Percentiles rank a stretch among this genome's conserved stretches.
Evolutionary conservation across 2,888 invertebrate species (phyloP).

Genomic region (Chymomyza fuscimana): DNA sequence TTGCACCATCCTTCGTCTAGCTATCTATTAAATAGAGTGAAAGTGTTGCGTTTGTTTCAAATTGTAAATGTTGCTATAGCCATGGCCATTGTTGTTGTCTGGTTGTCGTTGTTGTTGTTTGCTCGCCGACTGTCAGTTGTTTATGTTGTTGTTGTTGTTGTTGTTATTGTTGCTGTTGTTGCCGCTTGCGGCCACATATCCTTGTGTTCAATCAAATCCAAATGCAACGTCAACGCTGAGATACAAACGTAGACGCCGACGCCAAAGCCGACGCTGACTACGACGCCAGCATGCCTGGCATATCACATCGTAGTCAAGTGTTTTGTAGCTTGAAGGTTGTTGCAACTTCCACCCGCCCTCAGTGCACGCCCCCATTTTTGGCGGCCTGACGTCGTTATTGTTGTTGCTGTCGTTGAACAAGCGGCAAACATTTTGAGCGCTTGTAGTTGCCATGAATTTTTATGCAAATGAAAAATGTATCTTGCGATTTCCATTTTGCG

Average conservation of each 20-base stretch:
- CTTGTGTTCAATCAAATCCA: constrained; percentile 63
- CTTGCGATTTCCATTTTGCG: constrained; percentile 63
- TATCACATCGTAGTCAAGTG: constrained; percentile 53
- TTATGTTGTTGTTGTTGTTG: constrained; percentile 28
- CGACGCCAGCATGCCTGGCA: constrained; percentile 35
- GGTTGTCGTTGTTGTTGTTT: constrained; percentile 30
- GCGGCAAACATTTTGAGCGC: constrained; percentile 71
- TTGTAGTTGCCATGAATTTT: constrained; percentile 71
- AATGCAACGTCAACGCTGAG: constrained; percentile 14
- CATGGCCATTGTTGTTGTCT: constrained; percentile 40
- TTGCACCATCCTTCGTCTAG: constrained; percentile 54
- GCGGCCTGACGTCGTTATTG: constrained; percentile 14
- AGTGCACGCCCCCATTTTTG: constrained; percentile 3
- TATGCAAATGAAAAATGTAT: constrained; percentile 75
- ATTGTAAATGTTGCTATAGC: constrained; percentile 31
- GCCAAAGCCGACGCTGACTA: constrained; percentile 21
- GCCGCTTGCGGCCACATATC: constrained; percentile 51
- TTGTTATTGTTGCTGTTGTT: constrained; percentile 26
- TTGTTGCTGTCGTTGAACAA: constrained; percentile 46
- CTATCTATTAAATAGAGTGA: constrained; percentile 63
- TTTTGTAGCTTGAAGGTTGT: constrained; percentile 72
- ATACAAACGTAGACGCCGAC: constrained; percentile 26
- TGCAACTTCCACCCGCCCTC: constrained; percentile 31
- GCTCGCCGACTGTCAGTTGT: constrained; percentile 12
- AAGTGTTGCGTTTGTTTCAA: constrained; percentile 71